These are phyloP conservation scores for Dryomyza anilis DNA, from an alignment of 2,888 invertebrate species.

Conservation along the genomic window DNA sequence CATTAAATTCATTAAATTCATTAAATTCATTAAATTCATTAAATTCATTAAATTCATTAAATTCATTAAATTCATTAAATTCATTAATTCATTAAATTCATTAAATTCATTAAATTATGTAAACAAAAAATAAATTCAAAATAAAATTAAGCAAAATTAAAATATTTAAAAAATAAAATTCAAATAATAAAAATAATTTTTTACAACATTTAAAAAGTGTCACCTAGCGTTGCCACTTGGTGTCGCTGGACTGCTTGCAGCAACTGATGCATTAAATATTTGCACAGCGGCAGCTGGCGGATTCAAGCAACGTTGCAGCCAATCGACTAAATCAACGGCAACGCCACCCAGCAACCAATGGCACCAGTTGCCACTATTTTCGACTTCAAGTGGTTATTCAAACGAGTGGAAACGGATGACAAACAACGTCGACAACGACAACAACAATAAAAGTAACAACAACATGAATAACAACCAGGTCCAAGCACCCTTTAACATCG, in stretches of 20 bases:
- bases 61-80: too few species aligned
- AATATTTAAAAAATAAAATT: too few species aligned
- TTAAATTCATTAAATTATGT: too few species aligned
- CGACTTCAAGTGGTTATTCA: constrained; percentile 38
- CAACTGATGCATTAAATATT: constrained; percentile 56
- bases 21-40: too few species aligned
- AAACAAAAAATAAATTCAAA: too few species aligned
- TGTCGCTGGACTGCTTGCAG: constrained; percentile 43
- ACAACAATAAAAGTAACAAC: constrained; percentile 19
- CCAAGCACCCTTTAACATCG: constrained; percentile 28
- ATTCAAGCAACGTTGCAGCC: constrained; percentile 26
- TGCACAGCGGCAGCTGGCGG: constrained; percentile 21
- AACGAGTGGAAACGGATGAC: constrained; percentile 24
- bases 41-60: too few species aligned
- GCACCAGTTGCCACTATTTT: constrained; percentile 38
- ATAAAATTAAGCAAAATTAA: too few species aligned
- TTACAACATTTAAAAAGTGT: too few species aligned
- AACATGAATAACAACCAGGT: constrained; percentile 16
- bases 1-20: too few species aligned
- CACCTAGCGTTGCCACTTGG: too few species aligned
- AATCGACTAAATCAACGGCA: constrained; percentile 36
- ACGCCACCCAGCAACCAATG: constrained; percentile 22
- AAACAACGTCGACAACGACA: constrained; percentile 23
- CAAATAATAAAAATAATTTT: background rate
- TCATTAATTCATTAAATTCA: too few species aligned